Evolutionary conservation across 2,797 vertebrate genomes (phyloP), one percentile per base, ranked within the genome.

Genomic region (Tamandua tetradactyla): DNA sequence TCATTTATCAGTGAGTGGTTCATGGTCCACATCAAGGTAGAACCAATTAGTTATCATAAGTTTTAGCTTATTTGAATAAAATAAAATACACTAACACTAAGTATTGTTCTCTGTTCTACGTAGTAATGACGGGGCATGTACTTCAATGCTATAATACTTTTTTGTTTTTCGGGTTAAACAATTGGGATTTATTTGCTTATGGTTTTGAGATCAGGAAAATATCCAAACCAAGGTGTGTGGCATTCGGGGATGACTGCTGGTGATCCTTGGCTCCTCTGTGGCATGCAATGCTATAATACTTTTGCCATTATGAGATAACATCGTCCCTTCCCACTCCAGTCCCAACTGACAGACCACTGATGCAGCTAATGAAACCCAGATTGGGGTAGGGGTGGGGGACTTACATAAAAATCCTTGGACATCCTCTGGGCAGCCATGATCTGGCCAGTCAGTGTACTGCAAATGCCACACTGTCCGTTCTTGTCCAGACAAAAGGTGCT

Each of bases 391-490:
- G 32, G 27, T 22, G 64, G 93, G 83, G 89, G 11, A 97, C 99
- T 99, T 98, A 99, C 99, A 99, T 87, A 99, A 98, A 98, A 99
- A 99, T 82, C 99, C 99, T 98, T 99, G 98, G 57, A 99, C 99
- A 74, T 99, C 99, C 98, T 99, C 99, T 3, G 99, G 99, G 96
- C 99, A 99, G 75, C 99, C 99, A 1, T 99, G 99, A 91, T 99
- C 99, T 3, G 99, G 99, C 99, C 99, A 99, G 98, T 99, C 99
- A 0, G 99, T 99, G 96, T 99, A 99, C 85, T 99, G 99, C 97
- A 99, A 98, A 98, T 99, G 99, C 99, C 99, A 99, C 76, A 99
- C 99, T 0, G 99, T 99, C 97, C 99, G 99, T 98, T 99, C 99
- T 96, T 99, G 99, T 18, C 99, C 99, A 0, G 99, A 99, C 91